These are phyloP conservation scores for Odontocerum albicorne DNA, from an alignment of 2,888 invertebrate genomes.

Conservation along the genomic window DNA sequence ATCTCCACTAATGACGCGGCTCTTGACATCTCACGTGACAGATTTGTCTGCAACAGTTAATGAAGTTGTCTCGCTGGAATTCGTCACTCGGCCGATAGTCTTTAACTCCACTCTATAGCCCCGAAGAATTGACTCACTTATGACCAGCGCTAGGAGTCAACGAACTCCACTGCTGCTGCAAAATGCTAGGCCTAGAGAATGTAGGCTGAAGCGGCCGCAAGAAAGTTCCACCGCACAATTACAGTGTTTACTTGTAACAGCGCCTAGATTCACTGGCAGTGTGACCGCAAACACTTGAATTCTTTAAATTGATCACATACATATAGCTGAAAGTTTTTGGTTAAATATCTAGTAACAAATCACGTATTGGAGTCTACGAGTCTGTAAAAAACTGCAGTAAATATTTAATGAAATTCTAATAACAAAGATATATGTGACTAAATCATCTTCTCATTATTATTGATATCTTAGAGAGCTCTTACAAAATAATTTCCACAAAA, in stretches of 20 bases:
- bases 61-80: neutral
- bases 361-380: no score
- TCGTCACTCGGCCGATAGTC: neutral
- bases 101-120: neutral
- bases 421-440: no score
- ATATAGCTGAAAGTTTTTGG: neutral
- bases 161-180: constrained; percentile 9
- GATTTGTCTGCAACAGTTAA: neutral
- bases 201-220: constrained; percentile 31
- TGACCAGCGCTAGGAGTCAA: constrained; percentile 2
- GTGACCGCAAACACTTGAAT: neutral
- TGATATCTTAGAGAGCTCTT: no score
- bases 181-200: constrained; percentile 20
- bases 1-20: no score
- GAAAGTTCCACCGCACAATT: constrained; percentile 30
- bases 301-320: neutral
- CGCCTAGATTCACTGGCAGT: constrained; percentile 19
- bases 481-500: no score
- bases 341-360: no score
- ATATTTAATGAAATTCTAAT: no score
- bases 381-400: no score
- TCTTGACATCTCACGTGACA: no score
- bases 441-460: no score
- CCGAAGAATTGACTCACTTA: neutral
- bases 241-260: constrained; percentile 16